Evolutionary conservation across 2,888 invertebrate species (phyloP).

Genomic region (Phalera bucephala): DNA sequence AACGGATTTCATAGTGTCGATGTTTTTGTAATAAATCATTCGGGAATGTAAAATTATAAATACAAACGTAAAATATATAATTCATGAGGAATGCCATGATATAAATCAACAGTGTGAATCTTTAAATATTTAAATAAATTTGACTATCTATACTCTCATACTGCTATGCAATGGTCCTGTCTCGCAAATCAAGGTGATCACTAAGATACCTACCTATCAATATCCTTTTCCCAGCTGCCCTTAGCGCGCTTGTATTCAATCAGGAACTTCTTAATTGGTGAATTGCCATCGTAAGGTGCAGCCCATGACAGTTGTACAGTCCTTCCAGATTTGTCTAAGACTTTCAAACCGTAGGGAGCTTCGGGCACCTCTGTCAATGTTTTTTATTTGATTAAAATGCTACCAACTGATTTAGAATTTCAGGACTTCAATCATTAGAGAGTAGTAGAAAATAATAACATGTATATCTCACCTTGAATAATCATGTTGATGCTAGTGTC

Average conservation of each 20-base stretch:
- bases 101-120: too few relatives aligned
- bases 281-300: slow-evolving; percentile 95
- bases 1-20: too few relatives aligned
- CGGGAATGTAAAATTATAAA: too few relatives aligned
- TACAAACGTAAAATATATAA: too few relatives aligned
- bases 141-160: too few relatives aligned
- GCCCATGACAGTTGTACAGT: slow-evolving; percentile 96
- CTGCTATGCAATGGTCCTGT: too few relatives aligned
- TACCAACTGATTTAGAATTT: neutral
- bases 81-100: too few relatives aligned
- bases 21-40: too few relatives aligned
- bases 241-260: slow-evolving; percentile 96
- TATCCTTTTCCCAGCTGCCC: slow-evolving; percentile 87
- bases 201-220: slow-evolving; percentile 89
- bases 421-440: too few relatives aligned
- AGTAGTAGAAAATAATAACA: too few relatives aligned
- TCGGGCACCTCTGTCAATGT: slow-evolving; percentile 89
- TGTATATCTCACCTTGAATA: slow-evolving; percentile 92
- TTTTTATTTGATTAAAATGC: neutral
- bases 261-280: slow-evolving; percentile 93
- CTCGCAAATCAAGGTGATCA: too few relatives aligned
- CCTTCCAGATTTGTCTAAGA: slow-evolving; percentile 94
- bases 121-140: too few relatives aligned
- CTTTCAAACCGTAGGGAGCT: slow-evolving; percentile 94
- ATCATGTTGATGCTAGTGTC: slow-evolving; percentile 98